phyloP scores from a whole-genome alignment of 2,797 vertebrate species.

The Mycteria americana region DNA sequence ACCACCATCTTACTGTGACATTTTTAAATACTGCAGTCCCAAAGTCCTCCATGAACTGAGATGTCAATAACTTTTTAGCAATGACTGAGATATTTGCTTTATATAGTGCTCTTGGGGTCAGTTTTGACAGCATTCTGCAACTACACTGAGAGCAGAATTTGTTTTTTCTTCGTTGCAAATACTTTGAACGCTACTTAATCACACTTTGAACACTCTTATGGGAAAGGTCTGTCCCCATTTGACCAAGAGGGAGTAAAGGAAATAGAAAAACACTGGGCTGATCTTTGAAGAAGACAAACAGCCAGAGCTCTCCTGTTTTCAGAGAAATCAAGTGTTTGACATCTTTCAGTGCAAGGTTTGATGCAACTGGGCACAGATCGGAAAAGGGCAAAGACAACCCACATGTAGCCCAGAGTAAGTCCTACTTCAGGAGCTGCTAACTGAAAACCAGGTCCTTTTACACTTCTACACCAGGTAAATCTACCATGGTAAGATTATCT shows the following conservation, averaged over 20 bases:
- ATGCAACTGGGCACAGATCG: not conserved
- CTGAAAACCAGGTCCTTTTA: not conserved
- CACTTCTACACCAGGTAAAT: not conserved
- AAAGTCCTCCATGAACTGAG: not conserved
- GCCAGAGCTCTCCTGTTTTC: not conserved
- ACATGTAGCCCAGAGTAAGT: not conserved
- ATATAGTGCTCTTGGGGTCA: not conserved
- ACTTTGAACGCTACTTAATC: not conserved
- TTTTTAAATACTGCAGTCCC: not conserved
- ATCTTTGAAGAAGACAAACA: not conserved
- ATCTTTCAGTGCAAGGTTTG: not conserved
- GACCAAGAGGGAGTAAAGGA: not conserved
- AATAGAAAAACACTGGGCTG: not conserved
- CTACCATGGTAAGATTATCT: not conserved
- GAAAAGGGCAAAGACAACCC: not conserved
- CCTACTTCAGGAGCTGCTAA: not conserved
- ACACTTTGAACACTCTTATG: not conserved
- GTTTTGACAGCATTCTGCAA: not conserved
- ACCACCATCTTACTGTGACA: not conserved
- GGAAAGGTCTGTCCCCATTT: not conserved
- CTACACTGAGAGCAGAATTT: not conserved
- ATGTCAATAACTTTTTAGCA: not conserved
- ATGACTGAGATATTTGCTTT: not conserved
- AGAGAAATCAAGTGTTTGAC: not conserved
- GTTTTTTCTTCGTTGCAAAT: not conserved